phyloP scores from a whole-genome alignment of 2,797 vertebrate species.

The Oryzias sinensis region DNA sequence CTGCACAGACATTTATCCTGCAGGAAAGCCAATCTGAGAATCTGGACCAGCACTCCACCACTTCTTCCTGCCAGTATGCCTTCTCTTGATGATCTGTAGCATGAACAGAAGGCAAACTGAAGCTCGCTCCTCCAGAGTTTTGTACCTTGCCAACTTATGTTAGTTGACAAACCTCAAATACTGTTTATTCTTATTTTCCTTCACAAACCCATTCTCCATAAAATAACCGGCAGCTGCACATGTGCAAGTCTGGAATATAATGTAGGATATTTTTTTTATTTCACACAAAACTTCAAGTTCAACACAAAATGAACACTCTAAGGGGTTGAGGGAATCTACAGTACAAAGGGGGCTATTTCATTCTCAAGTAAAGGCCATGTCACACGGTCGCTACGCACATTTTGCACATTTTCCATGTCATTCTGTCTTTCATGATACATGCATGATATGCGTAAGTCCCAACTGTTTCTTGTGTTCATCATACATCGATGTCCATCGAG shows the following conservation, averaged over 20 bases:
- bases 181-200: conserved; percentile 51
- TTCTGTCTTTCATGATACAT: too few species aligned
- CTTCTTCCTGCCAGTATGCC: conserved; percentile 53
- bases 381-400: too few species aligned
- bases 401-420: too few species aligned
- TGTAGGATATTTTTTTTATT: conserved; percentile 24
- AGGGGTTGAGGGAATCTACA: too few species aligned
- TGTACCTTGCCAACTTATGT: conserved; percentile 50
- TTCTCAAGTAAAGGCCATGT: too few species aligned
- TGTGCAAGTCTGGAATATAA: conserved; percentile 21
- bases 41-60: conserved; percentile 34
- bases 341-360: too few species aligned
- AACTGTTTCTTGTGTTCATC: too few species aligned
- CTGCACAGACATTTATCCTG: conserved; percentile 34
- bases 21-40: conserved; percentile 26
- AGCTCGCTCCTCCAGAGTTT: conserved; percentile 34
- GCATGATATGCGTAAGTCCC: too few species aligned
- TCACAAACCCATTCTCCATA: conserved; percentile 53
- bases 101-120: conserved; percentile 58
- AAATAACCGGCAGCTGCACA: conserved; percentile 47
- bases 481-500: too few species aligned
- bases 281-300: not conserved
- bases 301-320: too few species aligned
- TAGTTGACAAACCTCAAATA: conserved; percentile 37
- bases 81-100: conserved; percentile 58